Evolutionary conservation across 2,888 invertebrate species (phyloP).

Genomic region (Orthosia cruda): DNA sequence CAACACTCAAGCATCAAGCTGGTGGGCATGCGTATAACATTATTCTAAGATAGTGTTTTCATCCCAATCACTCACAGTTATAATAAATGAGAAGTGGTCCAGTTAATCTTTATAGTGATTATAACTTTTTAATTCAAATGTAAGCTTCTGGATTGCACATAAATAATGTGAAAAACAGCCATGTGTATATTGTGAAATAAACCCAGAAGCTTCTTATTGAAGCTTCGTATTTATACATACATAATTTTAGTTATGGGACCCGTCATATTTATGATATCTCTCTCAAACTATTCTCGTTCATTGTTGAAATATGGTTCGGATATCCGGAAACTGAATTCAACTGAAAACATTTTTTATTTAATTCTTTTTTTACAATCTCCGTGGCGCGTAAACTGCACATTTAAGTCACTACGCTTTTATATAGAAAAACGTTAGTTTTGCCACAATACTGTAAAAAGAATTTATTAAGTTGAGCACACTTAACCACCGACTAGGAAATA

Average conservation of each 20-base stretch:
- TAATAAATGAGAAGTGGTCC: slow-evolving; percentile 3
- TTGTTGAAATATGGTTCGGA: background rate
- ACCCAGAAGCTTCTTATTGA: background rate
- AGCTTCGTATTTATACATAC: background rate
- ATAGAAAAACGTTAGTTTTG: slow-evolving; percentile 14
- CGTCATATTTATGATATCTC: slow-evolving; percentile 1
- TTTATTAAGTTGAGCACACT: slow-evolving; percentile 27
- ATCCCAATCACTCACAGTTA: slow-evolving; percentile 16
- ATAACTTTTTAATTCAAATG: background rate
- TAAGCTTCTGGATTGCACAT: background rate
- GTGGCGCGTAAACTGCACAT: slow-evolving; percentile 11
- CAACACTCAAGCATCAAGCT: slow-evolving; percentile 11
- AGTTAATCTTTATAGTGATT: slow-evolving; percentile 6
- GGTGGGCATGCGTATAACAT: slow-evolving; percentile 38
- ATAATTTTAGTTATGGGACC: slow-evolving; percentile 8
- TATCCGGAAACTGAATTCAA: background rate
- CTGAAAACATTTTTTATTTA: too few species aligned
- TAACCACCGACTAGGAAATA: slow-evolving; percentile 67
- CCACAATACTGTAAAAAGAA: slow-evolving; percentile 31
- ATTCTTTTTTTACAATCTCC: slow-evolving; percentile 22
- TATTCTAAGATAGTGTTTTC: slow-evolving; percentile 27
- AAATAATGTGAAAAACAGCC: background rate
- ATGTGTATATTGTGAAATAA: background rate
- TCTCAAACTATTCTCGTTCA: slow-evolving; percentile 3
- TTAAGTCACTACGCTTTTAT: slow-evolving; percentile 27